A percentile compares a stretch with the other conserved stretches of the same genome.
Evolutionary conservation across 2,113 vertebrate species (phyloP).

Genomic region (Cheilinus undulatus): DNA sequence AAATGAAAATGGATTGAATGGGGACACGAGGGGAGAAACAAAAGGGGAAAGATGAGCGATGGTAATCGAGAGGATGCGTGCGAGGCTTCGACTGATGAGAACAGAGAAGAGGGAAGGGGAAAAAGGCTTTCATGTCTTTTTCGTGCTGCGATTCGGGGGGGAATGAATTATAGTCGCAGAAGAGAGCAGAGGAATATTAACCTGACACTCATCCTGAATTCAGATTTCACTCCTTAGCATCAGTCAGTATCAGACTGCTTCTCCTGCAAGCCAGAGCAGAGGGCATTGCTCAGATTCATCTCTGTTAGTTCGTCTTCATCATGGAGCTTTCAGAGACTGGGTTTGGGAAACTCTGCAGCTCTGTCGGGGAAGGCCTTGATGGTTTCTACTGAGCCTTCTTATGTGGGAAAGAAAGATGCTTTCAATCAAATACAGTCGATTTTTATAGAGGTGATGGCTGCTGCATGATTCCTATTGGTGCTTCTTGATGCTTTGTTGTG

Average conservation of each 20-base stretch:
- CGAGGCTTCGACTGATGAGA: slow-evolving; percentile 61
- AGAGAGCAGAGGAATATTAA: slow-evolving; percentile 60
- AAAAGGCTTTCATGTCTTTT: slow-evolving; percentile 69
- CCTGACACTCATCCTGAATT: slow-evolving; percentile 66
- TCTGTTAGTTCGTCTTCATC: slow-evolving; percentile 49
- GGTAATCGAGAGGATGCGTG: slow-evolving; percentile 74
- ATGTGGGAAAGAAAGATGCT: too few species aligned
- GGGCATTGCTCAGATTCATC: slow-evolving; percentile 30
- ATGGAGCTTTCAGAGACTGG: slow-evolving; percentile 9
- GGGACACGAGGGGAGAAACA: slow-evolving; percentile 72
- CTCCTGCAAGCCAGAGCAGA: slow-evolving; percentile 12
- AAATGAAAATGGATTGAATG: slow-evolving; percentile 79
- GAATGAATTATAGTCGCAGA: slow-evolving; percentile 64
- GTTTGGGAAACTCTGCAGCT: not conserved
- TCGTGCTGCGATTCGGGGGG: slow-evolving; percentile 31
- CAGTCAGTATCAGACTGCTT: slow-evolving; percentile 32
- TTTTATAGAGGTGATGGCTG: not conserved
- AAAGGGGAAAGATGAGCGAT: slow-evolving; percentile 76
- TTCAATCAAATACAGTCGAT: too few species aligned
- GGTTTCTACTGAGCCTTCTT: too few species aligned
- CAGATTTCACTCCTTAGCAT: slow-evolving; percentile 47
- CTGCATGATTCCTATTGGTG: too few species aligned
- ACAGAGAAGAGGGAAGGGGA: slow-evolving; percentile 50
- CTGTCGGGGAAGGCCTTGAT: too few species aligned
- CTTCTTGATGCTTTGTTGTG: too few species aligned